Evolutionary conservation across 2,113 vertebrate species (phyloP), one percentile per base, ranked within the genome.

Genomic region (Archocentrus centrarchus): DNA sequence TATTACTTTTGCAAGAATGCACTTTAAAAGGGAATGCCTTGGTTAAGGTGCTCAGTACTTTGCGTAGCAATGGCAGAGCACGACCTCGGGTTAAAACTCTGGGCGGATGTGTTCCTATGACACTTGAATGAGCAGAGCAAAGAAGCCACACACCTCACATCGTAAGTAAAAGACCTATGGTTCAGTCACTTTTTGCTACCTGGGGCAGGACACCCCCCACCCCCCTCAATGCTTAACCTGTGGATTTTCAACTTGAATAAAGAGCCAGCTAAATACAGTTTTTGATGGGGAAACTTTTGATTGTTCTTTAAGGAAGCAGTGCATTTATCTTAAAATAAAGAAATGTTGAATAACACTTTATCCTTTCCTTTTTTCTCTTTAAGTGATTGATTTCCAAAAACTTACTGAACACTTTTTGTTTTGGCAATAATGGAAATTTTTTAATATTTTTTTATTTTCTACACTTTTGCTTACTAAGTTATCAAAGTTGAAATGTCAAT

Each of bases 231-330:
- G 73, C 85, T 91, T 86, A 62, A 92, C 94, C 93, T 94, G 95
- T 96, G 95, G 95, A 96, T 93, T 94, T 94, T 93, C 93, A 93
- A 82, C 81, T 84, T 92, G 75, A 95, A 93, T 91, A 92, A 94
- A 93, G 82, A 92, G 90, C 83, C 62, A 84, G 83, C 85, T 93
- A 41, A 93, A 79, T 80, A 79, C 81, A 73, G 81, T 85, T 91
- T 92, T 91, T 84, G 66, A 24, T 91, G 22, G 81, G 85, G 79
- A 64, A 35, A 59, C n/a, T 87, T 75, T 83, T 88, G 41, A 75
- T 75, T 78, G 87, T 92, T 93, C 37, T 15, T 86, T 84, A 61
- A 96, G 94, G 94, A 95, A 95, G 94, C 80, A 87, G 84, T 89
- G 39, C 59, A 77, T 93, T 89, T 88, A 87, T 93, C 89, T 89